phyloP scores from a whole-genome alignment of 2,113 vertebrate species.

The Neotoma lepida region DNA sequence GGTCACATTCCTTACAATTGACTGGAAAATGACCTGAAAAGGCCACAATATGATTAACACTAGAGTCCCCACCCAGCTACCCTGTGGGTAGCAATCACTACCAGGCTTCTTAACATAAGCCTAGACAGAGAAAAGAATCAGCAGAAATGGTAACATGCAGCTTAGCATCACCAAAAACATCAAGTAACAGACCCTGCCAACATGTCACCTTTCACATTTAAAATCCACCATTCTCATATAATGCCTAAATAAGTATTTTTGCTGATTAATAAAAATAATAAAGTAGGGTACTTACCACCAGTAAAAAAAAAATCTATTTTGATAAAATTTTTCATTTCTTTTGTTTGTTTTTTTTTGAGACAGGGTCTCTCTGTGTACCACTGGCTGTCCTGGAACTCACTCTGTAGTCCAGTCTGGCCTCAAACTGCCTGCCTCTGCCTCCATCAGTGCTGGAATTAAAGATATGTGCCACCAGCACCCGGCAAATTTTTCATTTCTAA shows the following conservation, averaged over 20 bases:
- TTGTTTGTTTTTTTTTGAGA: neutral
- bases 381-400: neutral
- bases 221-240: neutral
- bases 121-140: neutral
- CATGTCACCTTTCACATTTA: conserved; percentile 14
- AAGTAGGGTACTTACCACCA: neutral
- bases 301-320: conserved; percentile 34
- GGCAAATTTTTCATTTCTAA: neutral
- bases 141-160: neutral
- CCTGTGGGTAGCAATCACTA: neutral
- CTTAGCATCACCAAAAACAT: neutral
- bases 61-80: neutral
- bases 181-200: neutral
- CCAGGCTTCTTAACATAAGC: neutral
- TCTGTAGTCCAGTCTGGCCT: neutral
- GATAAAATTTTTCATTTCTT: neutral
- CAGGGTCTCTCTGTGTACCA: neutral
- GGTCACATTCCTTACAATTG: conserved; percentile 23
- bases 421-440: neutral
- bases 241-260: neutral
- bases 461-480: neutral
- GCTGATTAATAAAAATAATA: conserved; percentile 47
- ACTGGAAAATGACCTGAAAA: conserved; percentile 40
- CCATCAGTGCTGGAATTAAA: neutral
- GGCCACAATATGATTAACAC: neutral